These are phyloP conservation scores for Ariolimax columbianus DNA, from an alignment of 2,888 invertebrate genomes.

Conservation along the genomic window DNA sequence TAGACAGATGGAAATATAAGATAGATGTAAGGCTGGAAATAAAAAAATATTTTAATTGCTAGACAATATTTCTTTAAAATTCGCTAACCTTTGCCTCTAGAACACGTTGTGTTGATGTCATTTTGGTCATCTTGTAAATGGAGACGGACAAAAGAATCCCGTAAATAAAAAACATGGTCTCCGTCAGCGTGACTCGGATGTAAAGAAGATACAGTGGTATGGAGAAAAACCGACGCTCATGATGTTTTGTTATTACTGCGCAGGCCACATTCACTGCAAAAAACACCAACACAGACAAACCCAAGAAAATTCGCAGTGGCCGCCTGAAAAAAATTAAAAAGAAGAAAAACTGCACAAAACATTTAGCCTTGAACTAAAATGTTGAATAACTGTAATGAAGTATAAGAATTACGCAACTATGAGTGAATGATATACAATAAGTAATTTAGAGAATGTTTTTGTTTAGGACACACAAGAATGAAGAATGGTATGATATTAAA, in stretches of 20 bases:
- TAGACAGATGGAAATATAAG: too few relatives aligned
- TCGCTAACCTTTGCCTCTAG: conserved; percentile 75
- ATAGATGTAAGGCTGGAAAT: too few relatives aligned
- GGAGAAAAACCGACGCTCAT: conserved; percentile 59
- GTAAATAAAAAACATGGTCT: conserved; percentile 72
- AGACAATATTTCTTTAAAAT: too few relatives aligned
- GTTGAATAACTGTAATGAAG: neutral
- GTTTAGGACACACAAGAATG: too few relatives aligned
- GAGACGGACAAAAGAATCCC: conserved; percentile 71
- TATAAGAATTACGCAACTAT: too few relatives aligned
- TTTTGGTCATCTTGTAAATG: conserved; percentile 75
- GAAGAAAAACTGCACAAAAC: neutral
- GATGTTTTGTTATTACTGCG: conserved; percentile 67
- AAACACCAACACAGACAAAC: conserved; percentile 69
- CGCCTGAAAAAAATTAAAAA: conserved; percentile 25
- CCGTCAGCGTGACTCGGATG: conserved; percentile 74
- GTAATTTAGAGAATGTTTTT: too few relatives aligned
- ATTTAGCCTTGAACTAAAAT: neutral
- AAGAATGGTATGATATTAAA: too few relatives aligned
- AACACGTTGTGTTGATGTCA: conserved; percentile 73
- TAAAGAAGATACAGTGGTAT: conserved; percentile 67
- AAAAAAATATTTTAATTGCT: too few relatives aligned
- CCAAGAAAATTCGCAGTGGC: conserved; percentile 62
- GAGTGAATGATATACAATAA: too few relatives aligned
- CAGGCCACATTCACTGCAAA: conserved; percentile 72